phyloP scores from a whole-genome alignment of 2,888 invertebrate genomes.

The Cryptophagus acutangulus region DNA sequence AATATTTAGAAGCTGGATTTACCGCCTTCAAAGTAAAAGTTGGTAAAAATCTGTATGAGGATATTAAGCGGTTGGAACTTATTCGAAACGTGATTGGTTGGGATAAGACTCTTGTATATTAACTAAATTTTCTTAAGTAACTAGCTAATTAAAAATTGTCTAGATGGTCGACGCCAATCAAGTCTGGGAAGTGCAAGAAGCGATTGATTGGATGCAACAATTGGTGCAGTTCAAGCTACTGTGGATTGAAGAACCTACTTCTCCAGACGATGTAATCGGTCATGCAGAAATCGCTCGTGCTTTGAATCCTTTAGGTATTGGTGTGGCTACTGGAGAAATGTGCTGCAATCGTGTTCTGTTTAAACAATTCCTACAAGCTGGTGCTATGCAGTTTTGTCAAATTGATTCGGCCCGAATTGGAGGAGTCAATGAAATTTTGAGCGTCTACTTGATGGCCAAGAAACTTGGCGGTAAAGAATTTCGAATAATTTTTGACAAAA shows the following conservation, averaged over 20 bases:
- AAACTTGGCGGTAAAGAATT: constrained; percentile 81
- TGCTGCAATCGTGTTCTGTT: constrained; percentile 89
- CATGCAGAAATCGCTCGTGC: constrained; percentile 75
- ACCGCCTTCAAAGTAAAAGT: constrained; percentile 86
- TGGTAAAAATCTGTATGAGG: constrained; percentile 73
- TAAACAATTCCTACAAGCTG: constrained; percentile 80
- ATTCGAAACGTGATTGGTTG: constrained; percentile 74
- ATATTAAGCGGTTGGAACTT: constrained; percentile 64
- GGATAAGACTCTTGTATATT: constrained; percentile 64
- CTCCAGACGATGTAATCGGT: constrained; percentile 86
- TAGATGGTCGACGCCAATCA: constrained; percentile 87
- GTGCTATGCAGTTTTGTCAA: constrained; percentile 81
- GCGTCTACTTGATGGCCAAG: constrained; percentile 84
- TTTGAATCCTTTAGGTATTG: constrained; percentile 67
- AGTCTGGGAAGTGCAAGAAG: constrained; percentile 80
- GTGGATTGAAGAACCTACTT: constrained; percentile 94
- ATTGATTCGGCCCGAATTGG: constrained; percentile 86
- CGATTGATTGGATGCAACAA: constrained; percentile 80
- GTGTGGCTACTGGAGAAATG: constrained; percentile 89
- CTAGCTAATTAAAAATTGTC: background rate
- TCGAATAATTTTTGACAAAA: background rate
- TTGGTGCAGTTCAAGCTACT: constrained; percentile 67
- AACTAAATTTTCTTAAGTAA: background rate
- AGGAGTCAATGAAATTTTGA: constrained; percentile 80
- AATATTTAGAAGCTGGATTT: constrained; percentile 71